phyloP scores from a whole-genome alignment of 2,113 vertebrate species.

The Phocoena sinus region DNA sequence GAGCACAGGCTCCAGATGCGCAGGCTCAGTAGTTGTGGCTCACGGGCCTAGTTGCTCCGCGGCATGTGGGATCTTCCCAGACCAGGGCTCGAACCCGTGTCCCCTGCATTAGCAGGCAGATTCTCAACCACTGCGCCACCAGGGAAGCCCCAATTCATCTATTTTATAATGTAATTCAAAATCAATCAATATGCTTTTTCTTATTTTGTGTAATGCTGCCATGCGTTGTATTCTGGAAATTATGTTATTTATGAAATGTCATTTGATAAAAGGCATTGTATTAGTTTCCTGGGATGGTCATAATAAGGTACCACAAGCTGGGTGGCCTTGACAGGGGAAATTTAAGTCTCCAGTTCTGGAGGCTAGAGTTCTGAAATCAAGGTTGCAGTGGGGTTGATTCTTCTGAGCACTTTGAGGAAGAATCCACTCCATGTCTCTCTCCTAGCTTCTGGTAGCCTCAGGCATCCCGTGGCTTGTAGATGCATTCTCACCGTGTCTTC shows the following conservation, averaged over 20 bases:
- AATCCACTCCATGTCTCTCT: background rate
- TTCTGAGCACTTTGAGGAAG: background rate
- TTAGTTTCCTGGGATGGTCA: background rate
- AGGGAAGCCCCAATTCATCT: too few species aligned
- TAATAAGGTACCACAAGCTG: background rate
- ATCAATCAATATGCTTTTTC: background rate
- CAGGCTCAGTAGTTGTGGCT: too few species aligned
- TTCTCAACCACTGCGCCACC: too few species aligned
- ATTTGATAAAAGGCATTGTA: background rate
- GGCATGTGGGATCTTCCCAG: too few species aligned
- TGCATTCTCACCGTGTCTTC: background rate
- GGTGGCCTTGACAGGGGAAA: background rate
- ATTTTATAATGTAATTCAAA: background rate
- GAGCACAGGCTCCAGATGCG: too few species aligned
- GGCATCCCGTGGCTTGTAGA: background rate
- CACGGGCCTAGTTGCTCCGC: too few species aligned
- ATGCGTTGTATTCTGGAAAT: background rate
- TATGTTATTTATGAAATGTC: background rate
- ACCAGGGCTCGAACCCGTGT: too few species aligned
- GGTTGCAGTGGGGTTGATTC: background rate
- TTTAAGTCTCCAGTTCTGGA: background rate
- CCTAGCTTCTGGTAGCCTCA: background rate
- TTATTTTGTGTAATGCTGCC: background rate
- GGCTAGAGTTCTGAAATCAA: background rate
- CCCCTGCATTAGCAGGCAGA: too few species aligned